Evolutionary conservation across 2,113 vertebrate genomes (phyloP).

Genomic region (Burhinus oedicnemus): DNA sequence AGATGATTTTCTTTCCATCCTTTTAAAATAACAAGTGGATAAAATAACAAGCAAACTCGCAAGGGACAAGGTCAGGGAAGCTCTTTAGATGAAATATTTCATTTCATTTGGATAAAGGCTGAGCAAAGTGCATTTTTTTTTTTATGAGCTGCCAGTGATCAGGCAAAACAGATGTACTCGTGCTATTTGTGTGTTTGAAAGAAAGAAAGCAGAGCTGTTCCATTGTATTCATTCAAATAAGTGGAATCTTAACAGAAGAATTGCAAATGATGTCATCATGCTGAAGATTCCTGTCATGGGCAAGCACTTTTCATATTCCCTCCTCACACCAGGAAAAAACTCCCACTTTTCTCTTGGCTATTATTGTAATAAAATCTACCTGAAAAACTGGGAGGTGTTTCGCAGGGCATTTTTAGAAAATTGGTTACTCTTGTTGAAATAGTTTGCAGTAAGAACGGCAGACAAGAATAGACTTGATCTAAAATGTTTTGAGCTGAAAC

Average conservation of each 20-base stretch:
- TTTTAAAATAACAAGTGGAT: neutral
- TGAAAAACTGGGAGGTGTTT: neutral
- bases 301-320: neutral
- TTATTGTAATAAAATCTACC: neutral
- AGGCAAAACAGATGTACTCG: constrained; percentile 56
- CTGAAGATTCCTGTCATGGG: neutral
- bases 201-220: constrained; percentile 28
- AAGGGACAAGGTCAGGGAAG: neutral
- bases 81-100: constrained; percentile 4
- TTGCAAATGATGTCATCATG: neutral
- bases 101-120: constrained; percentile 31
- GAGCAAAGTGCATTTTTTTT: neutral
- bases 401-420: neutral
- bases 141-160: constrained; percentile 10
- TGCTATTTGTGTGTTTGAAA: constrained; percentile 20
- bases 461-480: neutral
- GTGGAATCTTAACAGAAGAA: neutral
- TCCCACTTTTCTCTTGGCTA: neutral
- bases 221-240: neutral
- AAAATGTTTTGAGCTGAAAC: neutral
- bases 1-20: neutral
- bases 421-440: neutral
- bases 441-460: neutral
- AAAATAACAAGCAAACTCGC: constrained; percentile 24
- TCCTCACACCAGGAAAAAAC: neutral